Evolutionary conservation across 2,797 vertebrate genomes (phyloP).

Genomic region (Sus cebifrons): DNA sequence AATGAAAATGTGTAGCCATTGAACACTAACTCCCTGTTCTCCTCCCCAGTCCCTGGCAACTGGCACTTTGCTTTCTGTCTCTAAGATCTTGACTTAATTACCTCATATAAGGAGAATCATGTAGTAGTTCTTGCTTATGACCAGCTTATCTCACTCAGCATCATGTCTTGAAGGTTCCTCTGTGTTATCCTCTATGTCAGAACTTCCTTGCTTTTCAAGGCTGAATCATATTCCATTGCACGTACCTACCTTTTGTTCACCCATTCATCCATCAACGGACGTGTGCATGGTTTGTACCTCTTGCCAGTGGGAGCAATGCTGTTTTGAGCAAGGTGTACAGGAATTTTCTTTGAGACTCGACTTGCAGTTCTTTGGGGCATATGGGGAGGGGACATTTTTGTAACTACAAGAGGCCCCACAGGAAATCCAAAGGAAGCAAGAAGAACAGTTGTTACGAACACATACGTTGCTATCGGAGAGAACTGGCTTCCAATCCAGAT

Average conservation of each 20-base stretch:
- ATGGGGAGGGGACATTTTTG: background rate
- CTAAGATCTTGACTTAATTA: background rate
- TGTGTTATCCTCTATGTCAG: background rate
- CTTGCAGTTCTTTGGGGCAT: background rate
- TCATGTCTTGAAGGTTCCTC: background rate
- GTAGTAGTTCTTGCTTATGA: accelerated
- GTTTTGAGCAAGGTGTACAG: accelerated
- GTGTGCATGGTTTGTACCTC: too few relatives aligned
- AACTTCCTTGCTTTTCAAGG: background rate
- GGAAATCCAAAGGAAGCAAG: background rate
- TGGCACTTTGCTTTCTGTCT: background rate
- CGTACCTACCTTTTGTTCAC: background rate
- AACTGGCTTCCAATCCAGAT: constrained; percentile 1
- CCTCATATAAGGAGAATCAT: background rate
- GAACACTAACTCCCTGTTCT: background rate
- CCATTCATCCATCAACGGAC: background rate
- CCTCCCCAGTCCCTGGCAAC: background rate
- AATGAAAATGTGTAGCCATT: background rate
- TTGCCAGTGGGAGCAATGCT: background rate
- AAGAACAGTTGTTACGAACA: background rate
- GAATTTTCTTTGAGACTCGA: background rate
- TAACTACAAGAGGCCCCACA: background rate
- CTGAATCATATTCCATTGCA: background rate
- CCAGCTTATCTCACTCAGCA: background rate
- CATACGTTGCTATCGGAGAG: background rate